Evolutionary conservation across 2,888 invertebrate genomes (phyloP).

Genomic region (Cantharis rufa): DNA sequence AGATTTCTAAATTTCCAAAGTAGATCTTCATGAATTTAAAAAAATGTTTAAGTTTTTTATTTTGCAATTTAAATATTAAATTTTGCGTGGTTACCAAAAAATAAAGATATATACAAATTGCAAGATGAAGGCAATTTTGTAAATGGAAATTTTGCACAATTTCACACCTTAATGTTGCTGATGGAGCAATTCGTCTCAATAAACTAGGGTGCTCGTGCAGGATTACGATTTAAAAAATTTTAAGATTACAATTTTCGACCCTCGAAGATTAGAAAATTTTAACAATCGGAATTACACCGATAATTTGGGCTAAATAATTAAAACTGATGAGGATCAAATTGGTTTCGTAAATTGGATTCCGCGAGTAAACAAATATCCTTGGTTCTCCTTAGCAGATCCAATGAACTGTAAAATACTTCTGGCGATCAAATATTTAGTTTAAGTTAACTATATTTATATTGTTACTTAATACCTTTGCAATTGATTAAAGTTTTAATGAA

Average conservation of each 20-base stretch:
- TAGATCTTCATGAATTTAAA: background rate
- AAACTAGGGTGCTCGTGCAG: background rate
- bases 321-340: background rate
- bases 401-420: background rate
- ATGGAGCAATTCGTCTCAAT: background rate
- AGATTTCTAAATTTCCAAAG: too few species aligned
- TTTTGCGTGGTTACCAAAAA: background rate
- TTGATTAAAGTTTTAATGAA: background rate
- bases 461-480: background rate
- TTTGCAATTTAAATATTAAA: background rate
- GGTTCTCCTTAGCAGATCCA: background rate
- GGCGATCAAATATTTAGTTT: background rate
- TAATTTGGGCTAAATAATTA: background rate
- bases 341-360: background rate
- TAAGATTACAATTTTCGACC: background rate
- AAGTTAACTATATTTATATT: background rate
- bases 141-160: background rate
- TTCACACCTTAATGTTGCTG: background rate
- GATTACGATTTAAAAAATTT: background rate
- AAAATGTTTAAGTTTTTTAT: background rate
- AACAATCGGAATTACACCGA: background rate
- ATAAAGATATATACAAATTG: background rate
- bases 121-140: background rate
- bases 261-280: background rate
- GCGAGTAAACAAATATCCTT: background rate